A percentile compares a stretch with the other conserved stretches of the same genome.
phyloP scores from a whole-genome alignment of 2,797 vertebrate species.

The Menidia menidia region DNA sequence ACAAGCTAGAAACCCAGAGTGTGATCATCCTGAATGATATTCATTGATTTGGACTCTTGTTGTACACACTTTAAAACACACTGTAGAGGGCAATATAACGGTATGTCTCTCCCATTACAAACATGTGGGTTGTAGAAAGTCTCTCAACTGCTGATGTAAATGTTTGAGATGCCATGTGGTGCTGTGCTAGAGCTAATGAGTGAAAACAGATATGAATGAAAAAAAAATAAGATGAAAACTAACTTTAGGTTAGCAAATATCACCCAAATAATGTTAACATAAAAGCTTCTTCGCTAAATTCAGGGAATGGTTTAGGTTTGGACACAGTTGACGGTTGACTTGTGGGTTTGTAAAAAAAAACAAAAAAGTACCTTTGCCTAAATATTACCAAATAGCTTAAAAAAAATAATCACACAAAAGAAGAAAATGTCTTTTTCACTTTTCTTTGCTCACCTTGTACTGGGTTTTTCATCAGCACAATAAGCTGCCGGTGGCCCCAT shows the following conservation, averaged over 20 bases:
- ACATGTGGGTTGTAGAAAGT: constrained; percentile 37
- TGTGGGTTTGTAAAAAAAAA: no score
- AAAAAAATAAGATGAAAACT: constrained; percentile 32
- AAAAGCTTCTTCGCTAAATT: no score
- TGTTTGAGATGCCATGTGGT: constrained; percentile 58
- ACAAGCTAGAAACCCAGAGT: constrained; percentile 13
- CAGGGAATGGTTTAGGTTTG: no score
- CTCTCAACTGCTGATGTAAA: constrained; percentile 27
- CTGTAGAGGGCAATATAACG: constrained; percentile 17
- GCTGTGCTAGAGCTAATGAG: constrained; percentile 51
- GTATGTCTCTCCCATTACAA: constrained; percentile 9
- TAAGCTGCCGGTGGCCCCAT: constrained; percentile 56
- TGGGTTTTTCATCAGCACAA: constrained; percentile 60
- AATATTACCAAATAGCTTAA: neutral
- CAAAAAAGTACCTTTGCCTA: neutral
- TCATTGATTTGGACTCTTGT: no score
- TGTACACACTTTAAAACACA: constrained; percentile 13
- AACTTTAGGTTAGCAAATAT: constrained; percentile 6
- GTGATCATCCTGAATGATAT: constrained; percentile 8
- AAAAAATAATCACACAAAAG: neutral
- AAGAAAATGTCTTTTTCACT: constrained; percentile 23
- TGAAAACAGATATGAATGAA: constrained; percentile 54
- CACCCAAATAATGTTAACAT: no score
- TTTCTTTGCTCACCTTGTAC: constrained; percentile 37
- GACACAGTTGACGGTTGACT: no score